phyloP scores from a whole-genome alignment of 2,888 invertebrate species.

The Disparrhopalites patrizii region DNA sequence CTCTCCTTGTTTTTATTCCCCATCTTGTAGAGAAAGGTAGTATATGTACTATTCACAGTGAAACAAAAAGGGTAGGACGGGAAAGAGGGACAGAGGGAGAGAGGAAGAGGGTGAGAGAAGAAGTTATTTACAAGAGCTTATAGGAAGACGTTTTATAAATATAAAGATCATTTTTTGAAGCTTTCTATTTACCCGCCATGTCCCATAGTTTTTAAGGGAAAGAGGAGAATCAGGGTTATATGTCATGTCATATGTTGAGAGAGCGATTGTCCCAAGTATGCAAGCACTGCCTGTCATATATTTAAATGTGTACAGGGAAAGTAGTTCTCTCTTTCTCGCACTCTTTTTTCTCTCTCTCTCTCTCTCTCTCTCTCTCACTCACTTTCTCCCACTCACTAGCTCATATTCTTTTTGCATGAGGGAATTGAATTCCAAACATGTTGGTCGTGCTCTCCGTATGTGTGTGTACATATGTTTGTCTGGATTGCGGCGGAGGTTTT shows the following conservation, averaged over 20 bases:
- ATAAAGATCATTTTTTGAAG: background rate
- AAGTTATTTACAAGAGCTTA: too few species aligned
- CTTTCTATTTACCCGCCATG: background rate
- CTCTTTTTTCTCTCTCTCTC: background rate
- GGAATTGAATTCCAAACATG: too few species aligned
- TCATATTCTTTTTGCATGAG: background rate
- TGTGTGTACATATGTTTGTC: too few species aligned
- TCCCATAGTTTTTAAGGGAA: constrained; percentile 4
- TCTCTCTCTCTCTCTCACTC: background rate
- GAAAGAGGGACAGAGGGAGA: background rate
- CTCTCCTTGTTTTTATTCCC: background rate
- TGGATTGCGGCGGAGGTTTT: too few species aligned
- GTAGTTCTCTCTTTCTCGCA: constrained; percentile 2
- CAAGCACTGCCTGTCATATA: too few species aligned
- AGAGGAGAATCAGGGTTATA: too few species aligned
- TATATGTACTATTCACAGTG: background rate
- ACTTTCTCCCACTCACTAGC: background rate
- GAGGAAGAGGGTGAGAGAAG: background rate
- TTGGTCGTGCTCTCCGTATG: too few species aligned
- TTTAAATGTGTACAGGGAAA: background rate
- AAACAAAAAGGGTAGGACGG: background rate
- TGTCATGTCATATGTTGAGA: too few species aligned
- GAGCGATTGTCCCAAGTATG: too few species aligned
- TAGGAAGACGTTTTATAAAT: too few species aligned
- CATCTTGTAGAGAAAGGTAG: background rate